A percentile compares a stretch with the other conserved stretches of the same genome.
phyloP scores from a whole-genome alignment of 2,888 invertebrate species.

The Poecilus cupreus region DNA sequence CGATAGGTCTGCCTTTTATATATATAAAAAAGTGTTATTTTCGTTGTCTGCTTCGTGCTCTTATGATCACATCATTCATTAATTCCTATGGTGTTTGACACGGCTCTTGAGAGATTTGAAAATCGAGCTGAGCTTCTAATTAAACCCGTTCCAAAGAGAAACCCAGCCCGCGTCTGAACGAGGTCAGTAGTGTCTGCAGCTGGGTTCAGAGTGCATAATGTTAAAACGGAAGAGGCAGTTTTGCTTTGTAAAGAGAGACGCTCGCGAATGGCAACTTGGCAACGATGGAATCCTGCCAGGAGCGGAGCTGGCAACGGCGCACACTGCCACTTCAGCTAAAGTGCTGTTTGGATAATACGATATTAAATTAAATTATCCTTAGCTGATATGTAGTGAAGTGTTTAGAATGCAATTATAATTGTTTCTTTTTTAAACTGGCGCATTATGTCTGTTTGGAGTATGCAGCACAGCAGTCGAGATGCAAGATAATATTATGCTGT shows the following conservation, averaged over 20 bases:
- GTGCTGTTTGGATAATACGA: slow-evolving; percentile 41
- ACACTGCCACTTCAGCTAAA: slow-evolving; percentile 56
- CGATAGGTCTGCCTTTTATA: too few relatives aligned
- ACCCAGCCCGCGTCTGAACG: too few relatives aligned
- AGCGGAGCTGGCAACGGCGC: background rate
- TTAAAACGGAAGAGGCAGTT: background rate
- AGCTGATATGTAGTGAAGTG: slow-evolving; percentile 28
- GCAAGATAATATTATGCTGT: slow-evolving; percentile 19
- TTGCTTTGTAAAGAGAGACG: slow-evolving; percentile 19
- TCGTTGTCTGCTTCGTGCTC: too few relatives aligned
- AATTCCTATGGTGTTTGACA: too few relatives aligned
- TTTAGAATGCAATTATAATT: slow-evolving; percentile 47
- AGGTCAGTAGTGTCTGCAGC: too few relatives aligned
- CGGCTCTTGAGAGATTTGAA: too few relatives aligned
- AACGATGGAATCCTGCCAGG: slow-evolving; percentile 13
- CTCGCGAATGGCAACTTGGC: background rate
- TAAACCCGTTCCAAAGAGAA: too few relatives aligned
- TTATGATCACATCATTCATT: too few relatives aligned
- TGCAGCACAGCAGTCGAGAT: background rate
- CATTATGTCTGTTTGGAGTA: background rate
- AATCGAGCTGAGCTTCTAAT: too few relatives aligned
- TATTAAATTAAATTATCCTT: slow-evolving; percentile 45
- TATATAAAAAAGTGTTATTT: too few relatives aligned
- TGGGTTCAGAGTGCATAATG: background rate
- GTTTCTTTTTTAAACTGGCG: slow-evolving; percentile 27